A percentile compares a stretch with the other conserved stretches of the same genome.
Conservation (phyloP, 64 coral and sea anemone species). For the Montipora cactus region DNA sequence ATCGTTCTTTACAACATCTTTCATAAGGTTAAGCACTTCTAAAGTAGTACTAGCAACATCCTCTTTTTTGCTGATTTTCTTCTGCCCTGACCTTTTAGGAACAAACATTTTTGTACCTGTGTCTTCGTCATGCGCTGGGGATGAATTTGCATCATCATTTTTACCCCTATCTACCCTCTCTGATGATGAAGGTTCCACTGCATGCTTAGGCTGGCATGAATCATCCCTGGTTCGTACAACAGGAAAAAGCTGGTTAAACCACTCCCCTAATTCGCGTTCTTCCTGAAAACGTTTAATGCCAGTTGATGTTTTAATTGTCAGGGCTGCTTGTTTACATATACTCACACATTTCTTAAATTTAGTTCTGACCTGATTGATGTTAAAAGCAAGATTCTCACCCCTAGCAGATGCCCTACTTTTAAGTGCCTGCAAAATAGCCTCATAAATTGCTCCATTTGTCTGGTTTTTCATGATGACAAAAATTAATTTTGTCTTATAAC, state of each 20-base stretch:
- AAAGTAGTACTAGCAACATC: too few species aligned
- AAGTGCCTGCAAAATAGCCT: neutral
- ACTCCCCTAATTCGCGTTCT: constrained; percentile 11
- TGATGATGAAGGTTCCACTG: constrained; percentile 38
- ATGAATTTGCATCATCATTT: too few species aligned
- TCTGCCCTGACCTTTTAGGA: too few species aligned
- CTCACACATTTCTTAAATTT: constrained; percentile 56
- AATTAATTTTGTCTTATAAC: neutral
- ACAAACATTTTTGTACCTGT: too few species aligned
- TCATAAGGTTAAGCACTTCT: too few species aligned
- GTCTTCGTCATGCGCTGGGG: too few species aligned
- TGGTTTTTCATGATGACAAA: constrained; percentile 51
- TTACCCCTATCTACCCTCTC: too few species aligned
- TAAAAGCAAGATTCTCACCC: constrained; percentile 50
- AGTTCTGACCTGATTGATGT: constrained; percentile 20
- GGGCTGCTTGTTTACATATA: constrained; percentile 34
- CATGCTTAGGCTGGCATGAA: constrained; percentile 25
- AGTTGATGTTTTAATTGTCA: constrained; percentile 36
- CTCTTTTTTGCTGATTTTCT: too few species aligned
- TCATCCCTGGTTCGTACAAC: constrained; percentile 31
- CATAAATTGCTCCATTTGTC: too few species aligned
- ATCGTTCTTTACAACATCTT: too few species aligned
- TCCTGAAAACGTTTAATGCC: constrained; percentile 47
- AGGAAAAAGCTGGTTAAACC: constrained; percentile 32
- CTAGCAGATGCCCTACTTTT: constrained; percentile 35